phyloP scores from a whole-genome alignment of 2,888 invertebrate species.

The Lymantria dispar region DNA sequence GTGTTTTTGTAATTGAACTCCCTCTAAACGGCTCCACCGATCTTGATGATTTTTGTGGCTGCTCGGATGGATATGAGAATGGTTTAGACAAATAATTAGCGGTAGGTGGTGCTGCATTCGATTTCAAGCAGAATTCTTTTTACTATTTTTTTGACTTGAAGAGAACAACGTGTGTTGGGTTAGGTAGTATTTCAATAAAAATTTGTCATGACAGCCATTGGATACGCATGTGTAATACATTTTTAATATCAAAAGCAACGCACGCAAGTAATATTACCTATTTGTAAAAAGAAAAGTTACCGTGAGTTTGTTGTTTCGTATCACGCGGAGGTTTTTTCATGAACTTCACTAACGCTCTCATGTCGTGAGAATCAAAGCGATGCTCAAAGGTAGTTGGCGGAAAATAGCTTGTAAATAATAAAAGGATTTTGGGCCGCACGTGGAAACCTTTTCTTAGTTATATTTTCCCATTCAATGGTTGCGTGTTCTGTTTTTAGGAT shows the following conservation, averaged over 20 bases:
- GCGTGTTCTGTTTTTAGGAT: conserved; percentile 32
- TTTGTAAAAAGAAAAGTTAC: conserved; percentile 10
- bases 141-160: too few relatives aligned
- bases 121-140: too few relatives aligned
- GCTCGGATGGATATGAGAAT: too few relatives aligned
- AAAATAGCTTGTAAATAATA: conserved; percentile 61
- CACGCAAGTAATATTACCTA: conserved; percentile 4
- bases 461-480: conserved; percentile 38
- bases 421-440: conserved; percentile 41
- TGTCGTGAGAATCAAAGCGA: conserved; percentile 49
- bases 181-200: background rate
- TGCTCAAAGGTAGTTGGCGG: conserved; percentile 46
- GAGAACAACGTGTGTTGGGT: too few relatives aligned
- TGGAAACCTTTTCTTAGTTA: conserved; percentile 40
- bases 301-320: conserved; percentile 7
- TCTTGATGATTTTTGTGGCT: too few relatives aligned
- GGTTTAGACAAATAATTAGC: too few relatives aligned
- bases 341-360: conserved; percentile 35
- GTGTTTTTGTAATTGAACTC: too few relatives aligned
- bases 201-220: background rate
- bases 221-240: background rate
- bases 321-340: conserved; percentile 12
- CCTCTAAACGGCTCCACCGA: too few relatives aligned
- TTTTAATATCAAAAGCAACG: background rate
- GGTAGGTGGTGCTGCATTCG: too few relatives aligned